Evolutionary conservation across 2,797 vertebrate species (phyloP).

Genomic region (Enteromius radiatus): DNA sequence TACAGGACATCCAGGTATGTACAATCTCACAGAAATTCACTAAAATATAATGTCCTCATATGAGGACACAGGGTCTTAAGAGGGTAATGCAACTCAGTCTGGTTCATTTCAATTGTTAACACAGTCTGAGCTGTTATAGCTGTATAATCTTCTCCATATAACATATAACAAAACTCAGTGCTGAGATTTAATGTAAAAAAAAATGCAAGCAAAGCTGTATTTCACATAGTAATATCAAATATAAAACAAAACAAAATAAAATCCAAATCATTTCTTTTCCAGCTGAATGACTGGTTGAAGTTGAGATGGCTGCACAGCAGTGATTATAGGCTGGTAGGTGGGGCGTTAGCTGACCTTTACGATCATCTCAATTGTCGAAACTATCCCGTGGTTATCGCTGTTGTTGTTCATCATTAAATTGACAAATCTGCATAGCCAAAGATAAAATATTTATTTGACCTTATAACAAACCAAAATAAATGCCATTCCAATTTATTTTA

Average conservation of each 20-base stretch:
- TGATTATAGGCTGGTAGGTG: constrained; percentile 21
- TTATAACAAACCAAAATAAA: constrained; percentile 42
- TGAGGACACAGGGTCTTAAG: no score
- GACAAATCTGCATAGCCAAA: constrained; percentile 20
- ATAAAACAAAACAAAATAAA: not conserved
- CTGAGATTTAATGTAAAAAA: not conserved
- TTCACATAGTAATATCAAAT: not conserved
- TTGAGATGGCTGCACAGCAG: constrained; percentile 9
- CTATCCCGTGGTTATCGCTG: constrained; percentile 4
- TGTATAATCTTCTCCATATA: no score
- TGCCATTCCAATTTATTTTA: constrained; percentile 41
- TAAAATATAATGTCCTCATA: no score
- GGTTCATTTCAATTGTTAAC: no score
- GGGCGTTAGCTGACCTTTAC: constrained; percentile 26
- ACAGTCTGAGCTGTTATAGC: no score
- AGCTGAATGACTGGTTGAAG: not conserved
- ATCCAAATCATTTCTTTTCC: not conserved
- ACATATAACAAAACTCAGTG: not conserved
- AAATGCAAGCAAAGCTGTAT: not conserved
- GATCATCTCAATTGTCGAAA: constrained; percentile 25
- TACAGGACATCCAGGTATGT: no score
- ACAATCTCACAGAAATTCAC: no score
- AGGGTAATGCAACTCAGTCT: not conserved
- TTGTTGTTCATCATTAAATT: constrained; percentile 34
- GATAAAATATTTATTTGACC: constrained; percentile 39